These are phyloP conservation scores for Pungitius pungitius DNA, from an alignment of 2,113 vertebrate genomes.

Conservation along the genomic window DNA sequence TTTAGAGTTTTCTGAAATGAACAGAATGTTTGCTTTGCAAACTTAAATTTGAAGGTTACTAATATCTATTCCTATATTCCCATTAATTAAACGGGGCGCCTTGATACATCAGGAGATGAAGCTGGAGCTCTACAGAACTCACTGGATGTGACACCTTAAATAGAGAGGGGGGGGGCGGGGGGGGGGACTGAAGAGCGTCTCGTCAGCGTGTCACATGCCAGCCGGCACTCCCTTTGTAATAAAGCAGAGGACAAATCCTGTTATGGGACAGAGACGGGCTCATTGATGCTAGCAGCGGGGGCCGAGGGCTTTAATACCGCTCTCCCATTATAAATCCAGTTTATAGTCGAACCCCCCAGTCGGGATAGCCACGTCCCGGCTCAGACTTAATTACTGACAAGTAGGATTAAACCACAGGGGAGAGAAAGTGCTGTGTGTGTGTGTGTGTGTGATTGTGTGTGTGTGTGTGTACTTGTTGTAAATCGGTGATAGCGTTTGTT, in stretches of 20 bases:
- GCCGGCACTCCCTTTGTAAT: conserved; percentile 84
- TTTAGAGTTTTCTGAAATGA: not conserved
- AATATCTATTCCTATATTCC: not conserved
- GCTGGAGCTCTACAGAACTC: conserved; percentile 31
- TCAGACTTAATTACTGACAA: conserved; percentile 92
- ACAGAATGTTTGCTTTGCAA: not conserved
- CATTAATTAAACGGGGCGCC: conserved; percentile 38
- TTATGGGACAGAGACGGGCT: conserved; percentile 87
- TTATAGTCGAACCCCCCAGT: conserved; percentile 83
- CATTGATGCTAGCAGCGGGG: conserved; percentile 86
- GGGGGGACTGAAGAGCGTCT: conserved; percentile 69
- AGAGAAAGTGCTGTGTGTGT: conserved; percentile 35
- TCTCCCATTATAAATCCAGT: conserved; percentile 91
- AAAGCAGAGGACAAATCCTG: conserved; percentile 90
- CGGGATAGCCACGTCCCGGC: conserved; percentile 72
- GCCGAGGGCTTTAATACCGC: conserved; percentile 86
- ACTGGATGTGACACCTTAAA: conserved; percentile 35
- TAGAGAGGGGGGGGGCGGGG: conserved; percentile 18
- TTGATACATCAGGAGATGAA: conserved; percentile 50
- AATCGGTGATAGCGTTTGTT: conserved; percentile 32
- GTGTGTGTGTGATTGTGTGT: conserved; percentile 33
- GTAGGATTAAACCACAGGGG: conserved; percentile 87
- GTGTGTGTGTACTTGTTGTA: conserved; percentile 17
- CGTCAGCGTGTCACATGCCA: conserved; percentile 79
- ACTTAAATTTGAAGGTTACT: not conserved